Evolutionary conservation across 2,888 invertebrate species (phyloP), one percentile per base, ranked within the genome.

Genomic region (Chrysotoxum bicinctum): DNA sequence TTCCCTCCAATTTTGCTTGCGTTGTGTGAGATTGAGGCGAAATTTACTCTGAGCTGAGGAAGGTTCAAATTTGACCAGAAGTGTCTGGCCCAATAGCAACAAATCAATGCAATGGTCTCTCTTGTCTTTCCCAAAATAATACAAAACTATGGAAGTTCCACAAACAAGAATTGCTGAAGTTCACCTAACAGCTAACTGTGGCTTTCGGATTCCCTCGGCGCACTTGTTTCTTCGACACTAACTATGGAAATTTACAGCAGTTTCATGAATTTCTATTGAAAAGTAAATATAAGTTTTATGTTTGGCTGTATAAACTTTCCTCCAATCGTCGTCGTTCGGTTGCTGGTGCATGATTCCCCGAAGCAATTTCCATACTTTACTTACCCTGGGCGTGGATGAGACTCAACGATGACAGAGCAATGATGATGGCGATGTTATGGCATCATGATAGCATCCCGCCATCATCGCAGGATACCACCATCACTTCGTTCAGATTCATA

Each of bases 201-300:
- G 35, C 23, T 66, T 21, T 12, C 6, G 10, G 0, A 8, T n/a
- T 21, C 50, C 48, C 64, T 8, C 14, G 16, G 0, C 2, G 21
- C 1, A n/a, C 23, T 50, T 50, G 23, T 35, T 50, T 12, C 14
- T 16, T 23, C 16, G 23, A 23, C 64, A 64, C 78, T 66, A 64
- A 62, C 66, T 48, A 75, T 84, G 79, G 43, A 84, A 84, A 79
- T 84, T 70, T 79, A 52, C 43, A 66, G 37, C 43, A 56, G 73
- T 50, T 80, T 80, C 84, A 85, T 80, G 76, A 72, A 84, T 76
- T 72, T 72, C 58, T 68, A 76, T 83, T 79, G 69, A 48, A 79
- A 66, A 45, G 66, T 60, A 75, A 64, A 54, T 64, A 74, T 64
- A 58, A 8, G 19, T 56, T 78, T 74, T 74, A 37, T 1, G 37